A percentile compares a stretch with the other conserved stretches of the same genome.
Conservation (phyloP, 2,113 vertebrate genomes). For the Benthochromis sp. region DNA sequence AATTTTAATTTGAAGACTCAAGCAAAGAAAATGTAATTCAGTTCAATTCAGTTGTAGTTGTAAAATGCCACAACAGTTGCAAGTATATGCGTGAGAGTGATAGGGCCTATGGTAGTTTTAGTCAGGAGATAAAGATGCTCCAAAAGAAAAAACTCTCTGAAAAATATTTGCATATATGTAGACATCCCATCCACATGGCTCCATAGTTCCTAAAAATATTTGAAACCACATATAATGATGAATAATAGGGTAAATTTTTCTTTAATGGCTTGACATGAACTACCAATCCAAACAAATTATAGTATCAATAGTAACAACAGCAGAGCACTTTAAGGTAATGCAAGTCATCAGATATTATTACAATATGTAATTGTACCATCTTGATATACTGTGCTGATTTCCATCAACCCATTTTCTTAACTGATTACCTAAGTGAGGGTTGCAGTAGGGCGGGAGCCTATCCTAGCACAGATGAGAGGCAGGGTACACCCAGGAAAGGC, state of each 20-base stretch:
- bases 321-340: neutral
- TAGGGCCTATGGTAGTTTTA: neutral
- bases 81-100: neutral
- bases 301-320: neutral
- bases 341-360: neutral
- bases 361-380: neutral
- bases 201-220: neutral
- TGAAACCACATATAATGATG: neutral
- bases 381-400: neutral
- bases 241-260: neutral
- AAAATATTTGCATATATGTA: neutral
- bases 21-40: neutral
- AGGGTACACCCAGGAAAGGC: neutral
- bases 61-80: neutral
- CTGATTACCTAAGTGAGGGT: neutral
- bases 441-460: neutral
- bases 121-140: neutral
- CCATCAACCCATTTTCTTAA: neutral
- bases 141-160: neutral
- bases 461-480: accelerated
- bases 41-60: neutral
- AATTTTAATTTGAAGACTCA: neutral
- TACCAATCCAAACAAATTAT: neutral
- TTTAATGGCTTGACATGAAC: neutral
- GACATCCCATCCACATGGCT: neutral